These are phyloP conservation scores for Micropterix aruncella DNA, from an alignment of 2,888 invertebrate species.

Conservation along the genomic window DNA sequence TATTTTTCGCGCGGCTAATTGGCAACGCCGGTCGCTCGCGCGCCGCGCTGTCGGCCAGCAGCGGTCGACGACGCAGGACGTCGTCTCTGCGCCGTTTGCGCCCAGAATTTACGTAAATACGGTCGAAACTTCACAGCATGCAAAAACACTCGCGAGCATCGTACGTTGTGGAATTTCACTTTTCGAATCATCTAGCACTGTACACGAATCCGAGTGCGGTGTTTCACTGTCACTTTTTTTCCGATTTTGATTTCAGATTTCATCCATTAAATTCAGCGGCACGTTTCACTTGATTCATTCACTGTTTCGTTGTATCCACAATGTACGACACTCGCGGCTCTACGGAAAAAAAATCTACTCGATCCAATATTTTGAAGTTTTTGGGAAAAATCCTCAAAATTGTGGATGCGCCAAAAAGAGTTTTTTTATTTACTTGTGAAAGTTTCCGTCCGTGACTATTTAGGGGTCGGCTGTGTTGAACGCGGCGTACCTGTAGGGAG, in stretches of 20 bases:
- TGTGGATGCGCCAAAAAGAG: constrained; percentile 3
- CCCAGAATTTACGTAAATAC: no score
- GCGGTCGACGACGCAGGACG: not conserved
- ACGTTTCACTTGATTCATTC: no score
- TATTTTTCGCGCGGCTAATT: no score
- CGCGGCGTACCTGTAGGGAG: constrained; percentile 43
- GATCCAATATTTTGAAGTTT: constrained; percentile 11
- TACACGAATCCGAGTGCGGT: no score
- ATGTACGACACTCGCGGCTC: constrained; percentile 16
- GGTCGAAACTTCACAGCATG: no score
- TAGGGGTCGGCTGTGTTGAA: constrained; percentile 9
- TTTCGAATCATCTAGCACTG: no score
- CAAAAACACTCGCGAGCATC: not conserved
- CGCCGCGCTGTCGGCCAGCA: not conserved
- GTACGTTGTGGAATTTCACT: not conserved
- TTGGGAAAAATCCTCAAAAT: constrained; percentile 13
- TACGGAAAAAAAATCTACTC: not conserved
- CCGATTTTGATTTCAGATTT: no score
- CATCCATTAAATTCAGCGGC: no score
- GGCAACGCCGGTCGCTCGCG: no score
- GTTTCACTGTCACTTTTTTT: no score
- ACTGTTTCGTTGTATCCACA: constrained; percentile 15
- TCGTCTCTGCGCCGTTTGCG: not conserved
- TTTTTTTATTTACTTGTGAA: constrained; percentile 22
- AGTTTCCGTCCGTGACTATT: not conserved